Percentiles rank a stretch among this genome's conserved stretches.
These are phyloP conservation scores for Sula dactylatra DNA, from an alignment of 2,113 vertebrate genomes.

Conservation along the genomic window DNA sequence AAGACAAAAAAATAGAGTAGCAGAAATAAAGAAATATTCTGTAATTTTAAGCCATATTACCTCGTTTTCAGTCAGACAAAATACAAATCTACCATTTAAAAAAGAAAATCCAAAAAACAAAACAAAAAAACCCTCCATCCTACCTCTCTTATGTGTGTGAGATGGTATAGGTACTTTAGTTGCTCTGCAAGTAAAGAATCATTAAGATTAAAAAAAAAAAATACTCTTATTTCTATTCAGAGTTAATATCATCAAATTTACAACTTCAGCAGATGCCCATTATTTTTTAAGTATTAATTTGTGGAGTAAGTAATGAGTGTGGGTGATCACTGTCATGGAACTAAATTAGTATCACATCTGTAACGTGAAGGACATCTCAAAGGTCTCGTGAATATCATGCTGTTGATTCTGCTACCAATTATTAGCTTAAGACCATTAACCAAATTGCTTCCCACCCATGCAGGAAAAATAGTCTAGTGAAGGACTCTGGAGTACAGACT, in stretches of 20 bases:
- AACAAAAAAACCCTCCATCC: not conserved
- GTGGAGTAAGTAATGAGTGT: slow-evolving; percentile 64
- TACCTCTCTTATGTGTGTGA: not conserved
- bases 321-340: slow-evolving; percentile 69
- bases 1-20: not conserved
- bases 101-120: not conserved
- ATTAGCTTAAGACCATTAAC: slow-evolving; percentile 66
- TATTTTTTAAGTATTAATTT: slow-evolving; percentile 74
- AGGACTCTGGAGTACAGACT: not conserved
- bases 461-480: not conserved
- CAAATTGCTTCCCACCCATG: slow-evolving; percentile 13
- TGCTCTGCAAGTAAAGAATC: slow-evolving; percentile 22
- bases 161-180: not conserved
- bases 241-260: slow-evolving; percentile 53
- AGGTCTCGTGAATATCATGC: slow-evolving; percentile 62
- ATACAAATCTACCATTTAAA: not conserved
- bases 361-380: slow-evolving; percentile 78
- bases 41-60: not conserved
- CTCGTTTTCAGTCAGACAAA: not conserved
- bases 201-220: not conserved
- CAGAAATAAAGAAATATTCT: not conserved
- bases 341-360: slow-evolving; percentile 70
- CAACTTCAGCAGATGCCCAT: slow-evolving; percentile 55
- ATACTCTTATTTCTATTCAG: slow-evolving; percentile 38
- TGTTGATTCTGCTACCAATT: slow-evolving; percentile 71